Base-by-base conservation (phyloP, 2,113 vertebrate genomes). In the Campylomormyrus tamandua region DNA sequence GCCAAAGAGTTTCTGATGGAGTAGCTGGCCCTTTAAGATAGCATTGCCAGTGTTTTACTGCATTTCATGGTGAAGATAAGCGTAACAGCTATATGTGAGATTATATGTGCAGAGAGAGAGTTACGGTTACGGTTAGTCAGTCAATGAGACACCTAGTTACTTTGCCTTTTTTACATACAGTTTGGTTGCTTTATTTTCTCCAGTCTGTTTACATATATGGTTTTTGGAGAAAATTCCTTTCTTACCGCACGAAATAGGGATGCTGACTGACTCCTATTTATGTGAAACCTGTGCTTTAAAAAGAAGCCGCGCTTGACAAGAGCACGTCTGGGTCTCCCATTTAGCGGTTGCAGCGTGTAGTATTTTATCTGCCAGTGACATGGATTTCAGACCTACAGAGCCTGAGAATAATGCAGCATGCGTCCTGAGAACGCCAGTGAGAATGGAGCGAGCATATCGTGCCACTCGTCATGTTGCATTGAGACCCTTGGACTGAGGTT, bases 351-450 rank as follows among this genome's bases (percentile, higher is more conserved):
- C 70, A 90, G 24, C 58, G 27, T 87, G 88, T 88, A n/a, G 48
- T 50, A 42, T 89, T 94, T 92, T 91, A 77, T 92, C 90, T 90
- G 87, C 90, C 90, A 92, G 91, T 27, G 46, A 91, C 62, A 53
- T 86, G 83, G 50, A 92, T 94, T 94, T 90, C 89, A 88, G 88
- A 91, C 88, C 90, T 46, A 83, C 85, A 89, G 88, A 88, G n/a
- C 87, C 77, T 74, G 62, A 90, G 84, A 92, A 93, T 92, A 91
- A 93, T 91, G 88, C 88, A 90, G 91, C 89, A 42, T 77, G 91
- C 89, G 88, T 93, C 93, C 92, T 92, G 91, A 87, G 89, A 93
- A 92, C 91, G 92, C 90, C 90, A 92, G 88, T 90, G 94, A 90
- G 92, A 93, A 92, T 91, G 92, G 89, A 92, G 91, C 77, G 62